Evolutionary conservation across 2,113 vertebrate species (phyloP).

Genomic region (Triplophysa siluroides): DNA sequence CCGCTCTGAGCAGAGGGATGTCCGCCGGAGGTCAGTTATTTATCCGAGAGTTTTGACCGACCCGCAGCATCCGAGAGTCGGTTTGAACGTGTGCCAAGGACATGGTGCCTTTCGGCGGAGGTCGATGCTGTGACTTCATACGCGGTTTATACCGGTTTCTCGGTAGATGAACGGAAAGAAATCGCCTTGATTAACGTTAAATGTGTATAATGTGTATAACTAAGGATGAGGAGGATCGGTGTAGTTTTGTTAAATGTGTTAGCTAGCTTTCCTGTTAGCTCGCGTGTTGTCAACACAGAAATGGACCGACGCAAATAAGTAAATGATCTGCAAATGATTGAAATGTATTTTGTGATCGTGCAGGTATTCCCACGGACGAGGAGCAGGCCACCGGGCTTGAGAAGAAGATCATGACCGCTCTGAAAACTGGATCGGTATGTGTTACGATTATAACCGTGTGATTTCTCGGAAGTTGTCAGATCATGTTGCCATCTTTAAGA

Average conservation of each 20-base stretch:
- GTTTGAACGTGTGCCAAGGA: slow-evolving; percentile 47
- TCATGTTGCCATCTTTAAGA: not conserved
- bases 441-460: not conserved
- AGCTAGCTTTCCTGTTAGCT: not conserved
- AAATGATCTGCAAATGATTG: no score
- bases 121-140: slow-evolving; percentile 6
- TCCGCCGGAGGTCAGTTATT: slow-evolving; percentile 68
- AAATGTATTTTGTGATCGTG: not conserved
- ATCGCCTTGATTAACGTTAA: not conserved
- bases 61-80: slow-evolving; percentile 12
- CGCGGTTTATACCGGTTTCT: not conserved
- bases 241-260: no score
- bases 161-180: not conserved
- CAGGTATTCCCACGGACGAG: slow-evolving; percentile 82
- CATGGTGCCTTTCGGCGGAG: slow-evolving; percentile 14
- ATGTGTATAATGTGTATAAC: not conserved
- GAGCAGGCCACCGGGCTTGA: slow-evolving; percentile 86
- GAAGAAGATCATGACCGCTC: slow-evolving; percentile 74
- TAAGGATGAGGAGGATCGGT: not conserved
- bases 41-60: not conserved
- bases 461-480: not conserved
- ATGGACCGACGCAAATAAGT: not conserved
- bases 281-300: not conserved
- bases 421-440: slow-evolving; percentile 75
- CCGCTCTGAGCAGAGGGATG: slow-evolving; percentile 62